Evolutionary conservation across 1,140 invertebrate genomes (phyloP).

Genomic region (Lordiphosa mommai): DNA sequence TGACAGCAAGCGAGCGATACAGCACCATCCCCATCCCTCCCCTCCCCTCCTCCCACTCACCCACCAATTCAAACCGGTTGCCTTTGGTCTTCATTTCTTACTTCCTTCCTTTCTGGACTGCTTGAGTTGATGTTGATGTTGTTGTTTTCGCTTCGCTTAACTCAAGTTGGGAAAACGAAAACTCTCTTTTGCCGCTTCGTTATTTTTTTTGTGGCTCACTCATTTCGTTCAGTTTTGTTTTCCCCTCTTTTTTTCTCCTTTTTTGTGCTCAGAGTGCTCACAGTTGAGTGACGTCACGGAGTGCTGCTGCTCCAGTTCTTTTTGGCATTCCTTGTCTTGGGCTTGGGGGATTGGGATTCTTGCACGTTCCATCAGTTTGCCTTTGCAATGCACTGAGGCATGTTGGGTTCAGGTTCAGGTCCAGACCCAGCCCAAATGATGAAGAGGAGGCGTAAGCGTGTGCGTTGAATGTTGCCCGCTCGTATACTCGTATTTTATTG

Average conservation of each 20-base stretch:
- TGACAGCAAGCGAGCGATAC: slow-evolving; percentile 29
- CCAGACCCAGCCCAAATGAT: no score
- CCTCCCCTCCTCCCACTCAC: background rate
- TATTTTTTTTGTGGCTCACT: slow-evolving; percentile 25
- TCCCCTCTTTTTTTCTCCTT: slow-evolving; percentile 68
- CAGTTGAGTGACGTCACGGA: slow-evolving; percentile 53
- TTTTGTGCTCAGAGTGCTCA: slow-evolving; percentile 41
- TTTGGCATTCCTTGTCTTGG: slow-evolving; percentile 48
- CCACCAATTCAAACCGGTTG: background rate
- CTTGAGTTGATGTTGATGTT: slow-evolving; percentile 14
- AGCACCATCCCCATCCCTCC: background rate
- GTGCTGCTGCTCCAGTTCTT: slow-evolving; percentile 61
- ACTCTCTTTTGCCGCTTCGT: slow-evolving; percentile 19
- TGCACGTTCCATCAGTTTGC: slow-evolving; percentile 70
- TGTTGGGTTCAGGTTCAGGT: slow-evolving; percentile 29
- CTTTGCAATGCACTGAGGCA: slow-evolving; percentile 55
- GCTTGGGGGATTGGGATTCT: slow-evolving; percentile 41
- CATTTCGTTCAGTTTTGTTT: slow-evolving; percentile 63
- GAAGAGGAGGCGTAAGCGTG: slow-evolving; percentile 4
- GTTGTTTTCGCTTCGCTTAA: slow-evolving; percentile 17
- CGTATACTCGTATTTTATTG: slow-evolving; percentile 10
- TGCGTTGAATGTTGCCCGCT: background rate
- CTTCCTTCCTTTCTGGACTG: slow-evolving; percentile 51
- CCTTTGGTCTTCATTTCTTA: slow-evolving; percentile 44
- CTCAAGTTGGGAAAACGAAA: slow-evolving; percentile 49